Evolutionary conservation across 2,113 vertebrate genomes (phyloP).

Genomic region (Macrotis lagotis): DNA sequence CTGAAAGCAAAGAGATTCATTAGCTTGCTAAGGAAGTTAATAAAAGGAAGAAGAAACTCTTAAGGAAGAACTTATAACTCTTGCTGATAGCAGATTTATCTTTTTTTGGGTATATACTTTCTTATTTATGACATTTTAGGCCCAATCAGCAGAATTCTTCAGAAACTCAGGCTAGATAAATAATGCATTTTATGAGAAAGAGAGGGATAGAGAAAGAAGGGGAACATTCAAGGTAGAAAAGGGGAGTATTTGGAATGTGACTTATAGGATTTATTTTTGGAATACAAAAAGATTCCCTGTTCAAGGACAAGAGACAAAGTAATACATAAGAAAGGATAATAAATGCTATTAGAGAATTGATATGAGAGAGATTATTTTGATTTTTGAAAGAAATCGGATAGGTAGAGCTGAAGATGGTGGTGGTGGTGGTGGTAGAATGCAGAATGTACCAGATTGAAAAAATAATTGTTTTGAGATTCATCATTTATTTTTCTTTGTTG

Average conservation of each 20-base stretch:
- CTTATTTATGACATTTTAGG: neutral
- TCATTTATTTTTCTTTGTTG: neutral
- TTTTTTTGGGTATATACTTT: neutral
- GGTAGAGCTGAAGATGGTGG: neutral
- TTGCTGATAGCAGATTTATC: neutral
- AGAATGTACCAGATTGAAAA: neutral
- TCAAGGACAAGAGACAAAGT: neutral
- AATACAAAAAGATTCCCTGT: neutral
- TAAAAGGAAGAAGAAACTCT: neutral
- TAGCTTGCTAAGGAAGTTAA: neutral
- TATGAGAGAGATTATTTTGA: neutral
- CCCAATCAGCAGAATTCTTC: neutral
- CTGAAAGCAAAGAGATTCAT: neutral
- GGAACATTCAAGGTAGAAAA: neutral
- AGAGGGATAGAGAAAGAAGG: neutral
- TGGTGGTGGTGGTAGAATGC: neutral
- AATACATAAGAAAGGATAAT: neutral
- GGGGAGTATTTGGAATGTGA: neutral
- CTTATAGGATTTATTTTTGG: neutral
- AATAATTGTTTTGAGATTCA: neutral
- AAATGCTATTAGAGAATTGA: conserved; percentile 10
- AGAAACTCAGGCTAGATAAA: neutral
- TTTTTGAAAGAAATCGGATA: neutral
- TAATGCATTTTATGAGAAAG: neutral
- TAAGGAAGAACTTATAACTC: neutral